These are phyloP conservation scores for Cepaea nemoralis DNA, from an alignment of 1,140 invertebrate genomes.

Conservation along the genomic window DNA sequence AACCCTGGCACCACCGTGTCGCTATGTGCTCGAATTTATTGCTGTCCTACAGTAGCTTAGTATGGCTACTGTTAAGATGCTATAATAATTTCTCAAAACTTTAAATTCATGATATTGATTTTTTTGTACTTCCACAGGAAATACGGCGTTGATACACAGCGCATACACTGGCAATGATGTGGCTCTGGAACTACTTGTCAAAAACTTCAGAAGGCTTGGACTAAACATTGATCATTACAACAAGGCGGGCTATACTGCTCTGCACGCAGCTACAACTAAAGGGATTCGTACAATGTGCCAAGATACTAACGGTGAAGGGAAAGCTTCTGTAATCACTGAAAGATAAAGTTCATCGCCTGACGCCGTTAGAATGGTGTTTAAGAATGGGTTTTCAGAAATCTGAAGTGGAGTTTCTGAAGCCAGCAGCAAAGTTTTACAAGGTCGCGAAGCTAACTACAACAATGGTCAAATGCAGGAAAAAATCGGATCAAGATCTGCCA, in stretches of 20 bases:
- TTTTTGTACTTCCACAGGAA: constrained; percentile 79
- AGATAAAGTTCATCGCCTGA: constrained; percentile 55
- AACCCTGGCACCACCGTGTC: no score
- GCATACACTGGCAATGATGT: constrained; percentile 68
- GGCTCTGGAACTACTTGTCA: constrained; percentile 61
- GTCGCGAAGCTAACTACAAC: constrained; percentile 46
- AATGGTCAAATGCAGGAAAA: constrained; percentile 37
- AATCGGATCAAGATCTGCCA: neutral
- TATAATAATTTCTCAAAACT: no score
- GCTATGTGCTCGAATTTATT: no score
- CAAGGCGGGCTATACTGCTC: constrained; percentile 64
- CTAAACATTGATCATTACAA: constrained; percentile 65
- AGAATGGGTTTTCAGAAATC: constrained; percentile 45
- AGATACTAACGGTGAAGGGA: constrained; percentile 62
- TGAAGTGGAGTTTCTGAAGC: constrained; percentile 45
- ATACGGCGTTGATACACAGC: constrained; percentile 66
- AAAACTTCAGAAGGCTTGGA: constrained; percentile 65
- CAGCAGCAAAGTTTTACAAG: constrained; percentile 39
- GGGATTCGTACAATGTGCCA: constrained; percentile 63
- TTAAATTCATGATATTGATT: no score
- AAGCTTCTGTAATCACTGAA: constrained; percentile 54
- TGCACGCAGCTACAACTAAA: constrained; percentile 62
- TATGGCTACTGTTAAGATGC: no score
- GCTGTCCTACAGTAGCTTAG: no score
- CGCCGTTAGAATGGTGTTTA: constrained; percentile 53